Percentiles rank a stretch among this genome's conserved stretches.
Conservation (phyloP, 2,888 invertebrate species). For the Meiosimyza platycephala region DNA sequence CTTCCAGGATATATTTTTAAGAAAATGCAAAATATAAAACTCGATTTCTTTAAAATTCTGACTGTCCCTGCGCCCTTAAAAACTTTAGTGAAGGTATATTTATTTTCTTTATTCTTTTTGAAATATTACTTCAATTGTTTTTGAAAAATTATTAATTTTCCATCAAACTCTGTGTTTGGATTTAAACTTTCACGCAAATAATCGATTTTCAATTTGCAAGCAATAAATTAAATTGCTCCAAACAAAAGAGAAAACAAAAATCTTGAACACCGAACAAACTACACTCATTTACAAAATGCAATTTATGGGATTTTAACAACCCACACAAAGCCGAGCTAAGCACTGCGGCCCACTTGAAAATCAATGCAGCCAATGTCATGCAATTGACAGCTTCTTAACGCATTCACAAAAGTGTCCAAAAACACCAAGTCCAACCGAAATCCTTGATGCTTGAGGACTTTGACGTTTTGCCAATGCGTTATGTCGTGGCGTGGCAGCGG, state of each 20-base stretch:
- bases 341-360: conserved; percentile 12
- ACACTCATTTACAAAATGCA: conserved; percentile 24
- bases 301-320: conserved; percentile 26
- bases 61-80: too few relatives aligned
- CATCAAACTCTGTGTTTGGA: neutral
- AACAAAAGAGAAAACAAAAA: neutral
- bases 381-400: conserved; percentile 20
- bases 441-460: conserved; percentile 14
- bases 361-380: conserved; percentile 1
- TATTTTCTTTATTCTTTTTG: too few relatives aligned
- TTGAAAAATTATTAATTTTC: too few relatives aligned
- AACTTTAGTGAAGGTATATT: too few relatives aligned
- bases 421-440: neutral
- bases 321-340: conserved; percentile 20
- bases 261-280: conserved; percentile 6
- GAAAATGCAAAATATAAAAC: too few relatives aligned
- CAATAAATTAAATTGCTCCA: conserved; percentile 12
- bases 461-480: conserved; percentile 1
- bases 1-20: too few relatives aligned
- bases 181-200: neutral
- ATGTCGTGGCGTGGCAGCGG: too few relatives aligned
- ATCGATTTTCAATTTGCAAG: conserved; percentile 25
- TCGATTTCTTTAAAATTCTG: too few relatives aligned
- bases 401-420: neutral
- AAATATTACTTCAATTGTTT: too few relatives aligned